Percentiles rank a stretch among this genome's conserved stretches.
Conservation (phyloP, 2,888 invertebrate species). For the Eupithecia pulchellata region DNA sequence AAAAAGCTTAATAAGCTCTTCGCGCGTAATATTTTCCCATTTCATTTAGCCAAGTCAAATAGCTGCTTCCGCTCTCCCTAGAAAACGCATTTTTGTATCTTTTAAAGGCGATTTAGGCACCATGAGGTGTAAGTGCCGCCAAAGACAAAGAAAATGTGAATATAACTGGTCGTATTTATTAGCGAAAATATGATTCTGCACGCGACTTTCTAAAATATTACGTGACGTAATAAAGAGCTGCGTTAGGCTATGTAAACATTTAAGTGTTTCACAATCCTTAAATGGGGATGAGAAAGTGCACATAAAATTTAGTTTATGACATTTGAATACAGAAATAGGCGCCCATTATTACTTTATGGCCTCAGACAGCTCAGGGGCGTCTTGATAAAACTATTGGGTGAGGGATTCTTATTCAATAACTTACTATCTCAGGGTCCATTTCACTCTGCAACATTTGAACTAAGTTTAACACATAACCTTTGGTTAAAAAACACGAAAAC, state of each 20-base stretch:
- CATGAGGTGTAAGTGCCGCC: slow-evolving; percentile 1
- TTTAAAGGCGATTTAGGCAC: background rate
- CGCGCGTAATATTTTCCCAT: too few species aligned
- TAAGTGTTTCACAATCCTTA: slow-evolving; percentile 49
- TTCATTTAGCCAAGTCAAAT: too few species aligned
- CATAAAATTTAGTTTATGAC: slow-evolving; percentile 33
- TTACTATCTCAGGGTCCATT: slow-evolving; percentile 64
- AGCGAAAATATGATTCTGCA: slow-evolving; percentile 38
- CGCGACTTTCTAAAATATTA: slow-evolving; percentile 49
- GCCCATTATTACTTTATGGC: too few species aligned
- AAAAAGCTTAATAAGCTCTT: too few species aligned
- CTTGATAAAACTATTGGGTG: too few species aligned
- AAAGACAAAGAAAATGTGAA: slow-evolving; percentile 40
- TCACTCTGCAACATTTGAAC: slow-evolving; percentile 67
- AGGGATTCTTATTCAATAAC: slow-evolving; percentile 18
- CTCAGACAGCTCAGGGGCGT: too few species aligned
- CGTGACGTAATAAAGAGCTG: slow-evolving; percentile 50
- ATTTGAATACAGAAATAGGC: slow-evolving; percentile 35
- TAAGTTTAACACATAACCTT: background rate
- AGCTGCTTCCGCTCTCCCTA: too few species aligned
- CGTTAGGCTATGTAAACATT: slow-evolving; percentile 42
- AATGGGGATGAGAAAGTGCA: slow-evolving; percentile 41
- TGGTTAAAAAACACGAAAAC: background rate
- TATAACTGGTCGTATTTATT: slow-evolving; percentile 33
- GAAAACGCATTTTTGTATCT: too few species aligned